These are phyloP conservation scores for Drosophila engyochracea DNA, from an alignment of 2,888 invertebrate species.

Conservation along the genomic window DNA sequence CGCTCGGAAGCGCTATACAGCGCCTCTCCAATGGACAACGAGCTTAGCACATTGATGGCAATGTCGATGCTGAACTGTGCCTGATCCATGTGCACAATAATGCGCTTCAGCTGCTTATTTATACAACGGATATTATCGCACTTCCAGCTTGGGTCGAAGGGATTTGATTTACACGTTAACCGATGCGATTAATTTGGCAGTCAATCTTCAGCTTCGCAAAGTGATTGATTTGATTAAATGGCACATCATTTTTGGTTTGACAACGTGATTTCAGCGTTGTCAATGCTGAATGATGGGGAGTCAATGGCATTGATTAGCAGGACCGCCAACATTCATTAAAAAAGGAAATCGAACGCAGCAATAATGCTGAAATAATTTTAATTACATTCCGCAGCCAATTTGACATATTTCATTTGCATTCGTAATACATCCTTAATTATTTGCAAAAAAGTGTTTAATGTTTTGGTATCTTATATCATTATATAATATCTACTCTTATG, in stretches of 20 bases:
- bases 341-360: background rate
- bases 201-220: background rate
- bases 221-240: constrained; percentile 2
- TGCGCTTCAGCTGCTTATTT: background rate
- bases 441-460: background rate
- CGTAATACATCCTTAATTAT: background rate
- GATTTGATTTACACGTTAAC: background rate
- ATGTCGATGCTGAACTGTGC: constrained; percentile 1
- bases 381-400: background rate
- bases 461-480: background rate
- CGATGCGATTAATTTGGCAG: constrained; percentile 6
- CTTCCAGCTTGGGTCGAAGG: background rate
- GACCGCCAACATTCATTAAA: background rate
- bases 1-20: constrained; percentile 6
- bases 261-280: background rate
- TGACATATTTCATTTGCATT: background rate
- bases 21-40: background rate
- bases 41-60: constrained; percentile 9
- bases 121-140: constrained; percentile 5
- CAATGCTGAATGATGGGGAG: background rate
- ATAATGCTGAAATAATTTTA: background rate
- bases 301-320: background rate
- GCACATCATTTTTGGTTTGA: background rate
- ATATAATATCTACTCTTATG: background rate
- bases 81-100: constrained; percentile 1